Conservation (phyloP, 1,140 invertebrate species). For the Leptinotarsa defecta region DNA sequence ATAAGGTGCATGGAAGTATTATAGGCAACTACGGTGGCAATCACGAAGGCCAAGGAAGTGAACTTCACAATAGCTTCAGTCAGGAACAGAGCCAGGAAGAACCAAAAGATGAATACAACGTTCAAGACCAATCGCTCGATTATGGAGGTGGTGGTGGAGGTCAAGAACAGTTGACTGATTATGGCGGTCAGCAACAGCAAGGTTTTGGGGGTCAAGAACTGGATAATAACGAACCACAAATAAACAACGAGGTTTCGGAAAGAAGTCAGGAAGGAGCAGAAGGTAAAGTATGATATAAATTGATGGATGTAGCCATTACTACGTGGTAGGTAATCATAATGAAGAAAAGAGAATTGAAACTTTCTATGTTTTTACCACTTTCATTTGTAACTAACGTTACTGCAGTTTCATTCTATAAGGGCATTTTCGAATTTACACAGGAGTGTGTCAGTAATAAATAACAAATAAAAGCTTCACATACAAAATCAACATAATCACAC, state of each 20-base stretch:
- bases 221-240: not conserved
- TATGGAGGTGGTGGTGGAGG: not conserved
- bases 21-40: conserved; percentile 38
- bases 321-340: too few relatives aligned
- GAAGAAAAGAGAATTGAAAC: too few relatives aligned
- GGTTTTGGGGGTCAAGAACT: not conserved
- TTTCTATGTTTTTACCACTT: too few relatives aligned
- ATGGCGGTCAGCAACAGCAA: not conserved
- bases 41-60: conserved; percentile 27
- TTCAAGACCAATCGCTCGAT: not conserved
- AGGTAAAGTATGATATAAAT: not conserved
- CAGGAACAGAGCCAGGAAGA: not conserved
- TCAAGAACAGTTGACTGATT: not conserved
- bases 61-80: conserved; percentile 8
- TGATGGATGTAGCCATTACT: too few relatives aligned
- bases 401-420: too few relatives aligned
- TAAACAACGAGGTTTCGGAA: not conserved
- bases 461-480: too few relatives aligned
- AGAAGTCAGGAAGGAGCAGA: not conserved
- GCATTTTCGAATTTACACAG: too few relatives aligned
- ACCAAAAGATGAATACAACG: not conserved
- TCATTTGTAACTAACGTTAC: too few relatives aligned
- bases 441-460: too few relatives aligned
- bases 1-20: conserved; percentile 38
- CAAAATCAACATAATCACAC: too few relatives aligned